A percentile compares a stretch with the other conserved stretches of the same genome.
These are phyloP conservation scores for Penelope pileata DNA, from an alignment of 2,113 vertebrate species.

Conservation along the genomic window DNA sequence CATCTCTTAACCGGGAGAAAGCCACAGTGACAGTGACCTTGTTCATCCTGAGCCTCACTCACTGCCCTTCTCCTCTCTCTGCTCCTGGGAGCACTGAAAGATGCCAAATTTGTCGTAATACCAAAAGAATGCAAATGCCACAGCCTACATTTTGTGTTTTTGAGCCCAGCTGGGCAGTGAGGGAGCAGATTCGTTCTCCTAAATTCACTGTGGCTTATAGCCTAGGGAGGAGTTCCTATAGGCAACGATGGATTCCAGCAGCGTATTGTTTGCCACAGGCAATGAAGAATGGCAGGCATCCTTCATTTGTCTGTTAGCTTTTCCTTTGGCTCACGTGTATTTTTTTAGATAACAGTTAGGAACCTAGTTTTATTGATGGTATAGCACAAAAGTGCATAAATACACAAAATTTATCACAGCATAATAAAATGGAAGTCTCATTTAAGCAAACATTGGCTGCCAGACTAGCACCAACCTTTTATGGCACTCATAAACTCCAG, in stretches of 20 bases:
- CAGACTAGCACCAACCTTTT: constrained; percentile 13
- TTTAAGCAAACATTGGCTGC: constrained; percentile 24
- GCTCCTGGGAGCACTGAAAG: background rate
- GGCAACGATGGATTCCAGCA: background rate
- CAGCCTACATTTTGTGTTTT: background rate
- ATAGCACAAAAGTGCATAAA: background rate
- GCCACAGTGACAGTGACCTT: background rate
- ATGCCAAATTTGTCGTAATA: background rate
- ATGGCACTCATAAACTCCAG: constrained; percentile 22
- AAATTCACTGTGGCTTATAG: background rate
- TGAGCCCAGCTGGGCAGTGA: background rate
- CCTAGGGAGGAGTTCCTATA: background rate
- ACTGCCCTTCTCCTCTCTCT: background rate
- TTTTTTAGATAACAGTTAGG: background rate
- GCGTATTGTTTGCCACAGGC: background rate
- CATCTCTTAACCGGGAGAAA: background rate
- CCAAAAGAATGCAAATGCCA: background rate
- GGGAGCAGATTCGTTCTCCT: background rate
- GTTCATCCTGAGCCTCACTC: background rate
- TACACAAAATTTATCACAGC: background rate
- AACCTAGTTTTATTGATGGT: background rate
- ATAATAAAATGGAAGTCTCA: background rate
- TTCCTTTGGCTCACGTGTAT: background rate
- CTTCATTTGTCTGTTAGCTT: background rate
- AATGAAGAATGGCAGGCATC: background rate